These are phyloP conservation scores for Gallinago jamesoni DNA, from an alignment of 2,113 vertebrate genomes.

Conservation along the genomic window DNA sequence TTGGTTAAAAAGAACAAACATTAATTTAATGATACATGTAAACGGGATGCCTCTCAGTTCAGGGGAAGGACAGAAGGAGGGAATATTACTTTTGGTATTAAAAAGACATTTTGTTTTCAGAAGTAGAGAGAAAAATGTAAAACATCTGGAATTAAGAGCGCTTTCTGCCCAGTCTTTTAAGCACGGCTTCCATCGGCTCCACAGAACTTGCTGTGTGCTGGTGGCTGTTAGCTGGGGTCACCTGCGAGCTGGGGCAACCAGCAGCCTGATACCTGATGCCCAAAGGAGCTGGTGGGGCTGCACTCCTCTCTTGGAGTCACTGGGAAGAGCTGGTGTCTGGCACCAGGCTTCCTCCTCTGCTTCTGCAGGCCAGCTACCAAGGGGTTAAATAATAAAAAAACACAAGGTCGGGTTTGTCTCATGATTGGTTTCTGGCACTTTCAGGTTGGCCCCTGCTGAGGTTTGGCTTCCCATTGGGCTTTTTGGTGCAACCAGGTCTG, in stretches of 20 bases:
- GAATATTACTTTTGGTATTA: slow-evolving; percentile 40
- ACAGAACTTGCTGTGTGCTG: neutral
- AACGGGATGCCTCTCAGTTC: neutral
- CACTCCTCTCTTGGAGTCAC: neutral
- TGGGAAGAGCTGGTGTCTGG: accelerated
- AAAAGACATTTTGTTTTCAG: slow-evolving; percentile 51
- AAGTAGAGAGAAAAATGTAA: slow-evolving; percentile 39
- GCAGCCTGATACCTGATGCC: neutral
- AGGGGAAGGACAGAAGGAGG: slow-evolving; percentile 11
- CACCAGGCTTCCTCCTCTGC: neutral
- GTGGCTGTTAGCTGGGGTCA: neutral
- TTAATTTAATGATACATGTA: slow-evolving; percentile 8
- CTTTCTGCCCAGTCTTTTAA: slow-evolving; percentile 4
- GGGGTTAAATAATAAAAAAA: neutral
- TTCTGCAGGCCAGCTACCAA: neutral
- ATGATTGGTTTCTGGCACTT: neutral
- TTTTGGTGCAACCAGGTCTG: neutral
- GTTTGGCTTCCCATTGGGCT: neutral
- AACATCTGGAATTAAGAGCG: slow-evolving; percentile 36
- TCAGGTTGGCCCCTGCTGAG: neutral
- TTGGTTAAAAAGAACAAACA: neutral
- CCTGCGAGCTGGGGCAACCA: neutral
- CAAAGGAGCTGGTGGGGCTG: neutral
- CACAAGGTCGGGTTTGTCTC: neutral
- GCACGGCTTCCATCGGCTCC: neutral